Evolutionary conservation across 2,113 vertebrate species (phyloP).

Genomic region (Hydrochoerus hydrochaeris): DNA sequence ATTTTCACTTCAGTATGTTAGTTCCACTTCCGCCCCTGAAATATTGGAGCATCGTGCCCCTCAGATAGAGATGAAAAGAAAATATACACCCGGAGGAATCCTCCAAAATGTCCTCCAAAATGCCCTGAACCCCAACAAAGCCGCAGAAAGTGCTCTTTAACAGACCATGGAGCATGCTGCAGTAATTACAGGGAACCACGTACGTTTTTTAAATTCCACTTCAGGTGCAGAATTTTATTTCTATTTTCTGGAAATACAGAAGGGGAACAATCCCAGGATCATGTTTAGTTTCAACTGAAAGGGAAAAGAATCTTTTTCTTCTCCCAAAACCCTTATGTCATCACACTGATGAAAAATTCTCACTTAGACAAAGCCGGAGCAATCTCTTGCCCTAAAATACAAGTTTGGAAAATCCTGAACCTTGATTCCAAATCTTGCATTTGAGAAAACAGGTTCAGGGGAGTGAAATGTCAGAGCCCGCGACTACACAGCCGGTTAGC

Average conservation of each 20-base stretch:
- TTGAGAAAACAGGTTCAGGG: neutral
- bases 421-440: neutral
- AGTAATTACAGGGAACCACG: slow-evolving; percentile 74
- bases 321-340: rapidly evolving
- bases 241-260: neutral
- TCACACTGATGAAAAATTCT: neutral
- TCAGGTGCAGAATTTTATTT: slow-evolving; percentile 29
- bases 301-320: rapidly evolving
- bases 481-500: neutral
- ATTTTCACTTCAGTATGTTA: slow-evolving; percentile 81
- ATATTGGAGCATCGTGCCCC: slow-evolving; percentile 75
- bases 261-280: neutral
- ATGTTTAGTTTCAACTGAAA: neutral
- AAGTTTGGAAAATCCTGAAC: neutral
- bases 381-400: neutral
- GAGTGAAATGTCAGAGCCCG: neutral
- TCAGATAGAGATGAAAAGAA: slow-evolving; percentile 79
- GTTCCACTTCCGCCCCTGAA: slow-evolving; percentile 83
- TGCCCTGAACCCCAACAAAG: slow-evolving; percentile 61
- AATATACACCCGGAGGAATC: slow-evolving; percentile 63
- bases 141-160: slow-evolving; percentile 74
- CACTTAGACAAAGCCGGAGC: neutral
- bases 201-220: slow-evolving; percentile 69
- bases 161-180: slow-evolving; percentile 69
- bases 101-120: slow-evolving; percentile 74